Percentiles rank a stretch among this genome's conserved stretches.
Evolutionary conservation across 2,113 vertebrate genomes (phyloP).

Genomic region (Alosa alosa): DNA sequence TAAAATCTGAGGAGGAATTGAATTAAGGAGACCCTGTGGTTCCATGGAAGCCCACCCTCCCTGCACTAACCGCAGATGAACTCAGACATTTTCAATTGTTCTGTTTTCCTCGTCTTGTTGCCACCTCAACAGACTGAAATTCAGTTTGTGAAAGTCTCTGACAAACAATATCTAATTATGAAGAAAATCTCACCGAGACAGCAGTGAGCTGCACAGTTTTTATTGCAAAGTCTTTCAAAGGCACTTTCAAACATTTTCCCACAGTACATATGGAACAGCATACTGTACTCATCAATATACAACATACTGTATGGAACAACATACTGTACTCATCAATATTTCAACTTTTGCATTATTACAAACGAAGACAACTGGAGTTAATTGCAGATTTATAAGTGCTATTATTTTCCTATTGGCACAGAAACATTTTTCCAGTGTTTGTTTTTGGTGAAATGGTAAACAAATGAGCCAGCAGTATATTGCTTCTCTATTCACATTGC

Average conservation of each 20-base stretch:
- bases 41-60: conserved; percentile 48
- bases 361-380: not conserved
- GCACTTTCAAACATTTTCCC: not conserved
- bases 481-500: not conserved
- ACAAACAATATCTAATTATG: conserved; percentile 20
- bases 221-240: not conserved
- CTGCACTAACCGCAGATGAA: conserved; percentile 67
- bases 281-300: not conserved
- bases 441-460: not conserved
- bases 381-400: not conserved
- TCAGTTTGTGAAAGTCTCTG: conserved; percentile 11
- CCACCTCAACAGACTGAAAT: conserved; percentile 40
- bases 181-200: not conserved
- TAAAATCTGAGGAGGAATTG: conserved; percentile 65
- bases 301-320: not conserved
- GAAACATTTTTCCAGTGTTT: not conserved
- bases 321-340: not conserved
- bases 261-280: not conserved
- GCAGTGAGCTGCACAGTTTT: not conserved
- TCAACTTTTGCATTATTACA: not conserved
- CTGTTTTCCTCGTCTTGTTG: conserved; percentile 56
- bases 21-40: conserved; percentile 69
- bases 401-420: not conserved
- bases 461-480: not conserved
- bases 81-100: conserved; percentile 57